phyloP scores from a whole-genome alignment of 2,888 invertebrate genomes.

The Ecliptopera silaceata region DNA sequence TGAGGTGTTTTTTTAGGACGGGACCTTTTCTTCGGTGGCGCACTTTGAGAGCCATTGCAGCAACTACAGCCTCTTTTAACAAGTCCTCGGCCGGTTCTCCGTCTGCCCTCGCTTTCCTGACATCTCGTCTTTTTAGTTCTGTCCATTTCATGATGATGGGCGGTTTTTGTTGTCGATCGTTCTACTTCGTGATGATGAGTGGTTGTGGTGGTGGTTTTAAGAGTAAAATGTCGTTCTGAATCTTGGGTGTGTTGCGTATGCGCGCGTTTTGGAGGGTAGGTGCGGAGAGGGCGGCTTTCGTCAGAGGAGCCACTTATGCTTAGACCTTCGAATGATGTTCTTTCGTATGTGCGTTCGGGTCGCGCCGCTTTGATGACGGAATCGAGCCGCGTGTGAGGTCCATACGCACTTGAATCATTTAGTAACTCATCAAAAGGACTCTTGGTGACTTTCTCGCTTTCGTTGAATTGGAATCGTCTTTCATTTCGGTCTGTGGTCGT shows the following conservation, averaged over 20 bases:
- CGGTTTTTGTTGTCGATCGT: not conserved
- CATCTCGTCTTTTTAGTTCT: constrained; percentile 58
- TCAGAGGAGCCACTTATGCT: constrained; percentile 66
- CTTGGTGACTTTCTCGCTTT: constrained; percentile 77
- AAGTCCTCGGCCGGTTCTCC: constrained; percentile 78
- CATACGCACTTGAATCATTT: constrained; percentile 69
- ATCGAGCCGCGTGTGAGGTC: constrained; percentile 68
- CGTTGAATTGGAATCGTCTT: constrained; percentile 66
- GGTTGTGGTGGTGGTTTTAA: constrained; percentile 15
- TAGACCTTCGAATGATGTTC: constrained; percentile 39
- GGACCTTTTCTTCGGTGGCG: constrained; percentile 75
- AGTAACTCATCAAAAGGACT: constrained; percentile 74
- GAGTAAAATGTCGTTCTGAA: constrained; percentile 22
- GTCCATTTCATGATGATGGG: constrained; percentile 59
- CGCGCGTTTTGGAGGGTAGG: constrained; percentile 65
- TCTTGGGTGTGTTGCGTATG: constrained; percentile 40
- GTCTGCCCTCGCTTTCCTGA: constrained; percentile 52
- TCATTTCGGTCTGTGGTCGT: constrained; percentile 69
- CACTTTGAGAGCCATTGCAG: constrained; percentile 81
- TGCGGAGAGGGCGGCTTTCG: constrained; percentile 63
- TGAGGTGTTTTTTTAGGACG: constrained; percentile 52
- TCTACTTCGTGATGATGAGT: constrained; percentile 13
- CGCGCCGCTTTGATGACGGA: constrained; percentile 76
- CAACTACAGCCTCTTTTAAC: constrained; percentile 85
- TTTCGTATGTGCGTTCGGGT: constrained; percentile 42